These are phyloP conservation scores for Azemiops feae DNA, from an alignment of 2,113 vertebrate species.

Conservation along the genomic window DNA sequence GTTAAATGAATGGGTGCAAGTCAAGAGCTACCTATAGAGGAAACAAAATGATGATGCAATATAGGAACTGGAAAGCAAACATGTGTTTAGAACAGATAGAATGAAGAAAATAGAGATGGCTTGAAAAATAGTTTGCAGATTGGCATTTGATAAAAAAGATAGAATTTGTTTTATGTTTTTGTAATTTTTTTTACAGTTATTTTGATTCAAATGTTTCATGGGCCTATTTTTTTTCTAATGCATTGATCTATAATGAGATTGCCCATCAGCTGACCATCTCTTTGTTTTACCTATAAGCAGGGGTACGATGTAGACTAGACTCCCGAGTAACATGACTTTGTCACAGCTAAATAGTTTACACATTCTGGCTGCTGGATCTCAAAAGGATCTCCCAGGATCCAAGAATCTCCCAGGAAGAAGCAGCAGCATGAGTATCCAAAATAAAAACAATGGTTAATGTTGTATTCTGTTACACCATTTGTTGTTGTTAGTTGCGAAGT, in stretches of 20 bases:
- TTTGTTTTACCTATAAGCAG: neutral
- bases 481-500: no score
- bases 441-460: neutral
- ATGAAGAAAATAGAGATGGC: neutral
- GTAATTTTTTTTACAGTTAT: neutral
- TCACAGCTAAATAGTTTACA: neutral
- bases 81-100: neutral
- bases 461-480: neutral
- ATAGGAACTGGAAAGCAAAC: neutral
- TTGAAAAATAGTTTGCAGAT: conserved; percentile 1
- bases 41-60: neutral
- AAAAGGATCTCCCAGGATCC: neutral
- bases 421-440: neutral
- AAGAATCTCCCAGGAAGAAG: neutral
- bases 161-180: neutral
- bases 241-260: neutral
- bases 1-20: neutral
- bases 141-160: neutral
- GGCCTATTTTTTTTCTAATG: neutral
- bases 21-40: neutral
- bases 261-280: neutral
- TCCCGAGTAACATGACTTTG: neutral
- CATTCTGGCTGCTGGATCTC: neutral
- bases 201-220: neutral
- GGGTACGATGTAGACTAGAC: neutral